phyloP scores from a whole-genome alignment of 2,113 vertebrate genomes.

The Corythornis madagascariensis region DNA sequence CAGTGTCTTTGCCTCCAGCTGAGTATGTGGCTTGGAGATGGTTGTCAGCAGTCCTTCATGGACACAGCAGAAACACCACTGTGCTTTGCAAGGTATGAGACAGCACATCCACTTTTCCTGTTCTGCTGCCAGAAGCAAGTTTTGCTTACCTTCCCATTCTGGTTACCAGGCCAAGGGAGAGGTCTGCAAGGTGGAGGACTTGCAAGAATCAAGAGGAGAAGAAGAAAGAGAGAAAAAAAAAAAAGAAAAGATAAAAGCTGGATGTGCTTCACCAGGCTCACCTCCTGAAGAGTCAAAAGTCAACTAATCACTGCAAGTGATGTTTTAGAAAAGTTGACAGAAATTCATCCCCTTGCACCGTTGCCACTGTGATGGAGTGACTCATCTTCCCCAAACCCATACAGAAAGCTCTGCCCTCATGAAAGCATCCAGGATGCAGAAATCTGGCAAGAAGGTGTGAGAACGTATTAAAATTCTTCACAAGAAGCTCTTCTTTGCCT shows the following conservation, averaged over 20 bases:
- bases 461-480: background rate
- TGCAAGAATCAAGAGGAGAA: background rate
- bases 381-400: background rate
- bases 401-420: background rate
- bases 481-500: background rate
- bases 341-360: background rate
- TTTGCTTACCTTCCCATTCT: background rate
- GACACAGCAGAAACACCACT: accelerated
- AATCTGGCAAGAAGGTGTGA: background rate
- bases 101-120: accelerated
- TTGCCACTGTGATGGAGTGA: background rate
- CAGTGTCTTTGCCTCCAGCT: background rate
- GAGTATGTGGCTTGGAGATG: background rate
- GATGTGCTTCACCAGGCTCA: background rate
- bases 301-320: background rate
- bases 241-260: background rate
- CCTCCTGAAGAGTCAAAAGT: background rate
- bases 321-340: background rate
- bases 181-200: background rate
- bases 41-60: background rate
- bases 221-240: too few relatives aligned
- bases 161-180: background rate
- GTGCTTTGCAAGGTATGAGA: background rate
- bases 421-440: background rate
- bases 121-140: background rate